Evolutionary conservation across 2,888 invertebrate genomes (phyloP).

Genomic region (Mesodorylaimus sp.): DNA sequence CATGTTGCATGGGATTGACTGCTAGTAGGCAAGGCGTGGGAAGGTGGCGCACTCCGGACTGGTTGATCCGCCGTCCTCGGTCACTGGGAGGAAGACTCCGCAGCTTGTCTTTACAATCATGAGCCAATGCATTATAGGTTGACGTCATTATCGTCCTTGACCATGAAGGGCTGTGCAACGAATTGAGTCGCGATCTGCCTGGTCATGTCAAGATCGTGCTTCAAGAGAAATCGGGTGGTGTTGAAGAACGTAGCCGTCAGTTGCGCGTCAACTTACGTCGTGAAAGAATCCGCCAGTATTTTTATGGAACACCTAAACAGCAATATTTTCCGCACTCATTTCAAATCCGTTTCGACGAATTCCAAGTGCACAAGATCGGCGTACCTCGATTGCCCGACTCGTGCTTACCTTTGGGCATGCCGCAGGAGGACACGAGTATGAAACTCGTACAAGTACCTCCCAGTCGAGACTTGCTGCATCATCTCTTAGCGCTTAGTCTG

Average conservation of each 20-base stretch:
- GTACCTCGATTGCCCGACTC: constrained; percentile 69
- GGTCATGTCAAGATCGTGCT: constrained; percentile 75
- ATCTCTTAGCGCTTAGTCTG: constrained; percentile 69
- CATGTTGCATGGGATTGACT: no score
- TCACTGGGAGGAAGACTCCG: no score
- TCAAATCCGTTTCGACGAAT: constrained; percentile 75
- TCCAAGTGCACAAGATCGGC: constrained; percentile 43
- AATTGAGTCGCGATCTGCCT: constrained; percentile 78
- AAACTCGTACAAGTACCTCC: constrained; percentile 57
- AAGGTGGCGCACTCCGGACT: no score
- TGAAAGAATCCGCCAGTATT: constrained; percentile 49
- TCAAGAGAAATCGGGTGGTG: constrained; percentile 87
- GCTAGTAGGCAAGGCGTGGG: no score
- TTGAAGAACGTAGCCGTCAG: constrained; percentile 30
- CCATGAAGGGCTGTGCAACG: constrained; percentile 84
- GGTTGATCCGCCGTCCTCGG: no score
- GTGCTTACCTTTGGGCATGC: constrained; percentile 90
- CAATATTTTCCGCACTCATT: constrained; percentile 43
- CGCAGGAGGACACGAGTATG: constrained; percentile 63
- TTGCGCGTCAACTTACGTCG: constrained; percentile 15
- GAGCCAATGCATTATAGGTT: no score
- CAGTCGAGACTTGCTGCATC: constrained; percentile 53
- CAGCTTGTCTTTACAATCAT: no score
- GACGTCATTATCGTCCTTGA: constrained; percentile 85
- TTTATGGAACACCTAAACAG: constrained; percentile 70